Evolutionary conservation across 2,797 vertebrate genomes (phyloP).

Genomic region (Danio kyathit): DNA sequence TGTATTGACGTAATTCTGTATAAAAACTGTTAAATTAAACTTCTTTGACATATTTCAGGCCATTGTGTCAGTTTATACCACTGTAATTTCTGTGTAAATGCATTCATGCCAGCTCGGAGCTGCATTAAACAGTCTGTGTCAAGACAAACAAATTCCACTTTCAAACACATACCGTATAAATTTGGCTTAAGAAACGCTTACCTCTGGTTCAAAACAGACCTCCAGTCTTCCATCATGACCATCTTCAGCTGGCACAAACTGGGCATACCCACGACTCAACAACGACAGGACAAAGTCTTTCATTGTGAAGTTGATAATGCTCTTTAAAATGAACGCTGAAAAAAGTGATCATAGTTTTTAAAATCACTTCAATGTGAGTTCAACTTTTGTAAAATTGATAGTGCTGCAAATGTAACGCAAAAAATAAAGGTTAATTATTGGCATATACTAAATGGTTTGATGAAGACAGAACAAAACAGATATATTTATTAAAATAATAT

Average conservation of each 20-base stretch:
- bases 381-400: too few relatives aligned
- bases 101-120: too few relatives aligned
- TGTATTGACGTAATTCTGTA: too few relatives aligned
- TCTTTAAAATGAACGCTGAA: slow-evolving; percentile 13
- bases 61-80: too few relatives aligned
- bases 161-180: not conserved
- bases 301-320: slow-evolving; percentile 58
- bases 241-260: slow-evolving; percentile 70
- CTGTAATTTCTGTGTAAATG: too few relatives aligned
- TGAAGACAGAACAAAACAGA: too few relatives aligned
- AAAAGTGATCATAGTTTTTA: not conserved
- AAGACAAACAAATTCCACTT: not conserved
- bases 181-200: slow-evolving; percentile 48
- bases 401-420: too few relatives aligned
- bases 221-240: slow-evolving; percentile 77
- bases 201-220: slow-evolving; percentile 82
- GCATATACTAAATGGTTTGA: too few relatives aligned
- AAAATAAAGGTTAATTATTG: too few relatives aligned
- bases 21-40: too few relatives aligned
- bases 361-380: not conserved
- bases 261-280: slow-evolving; percentile 80
- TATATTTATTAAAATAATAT: too few relatives aligned
- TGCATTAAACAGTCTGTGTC: too few relatives aligned
- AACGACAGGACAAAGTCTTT: slow-evolving; percentile 79
- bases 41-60: not conserved